These are phyloP conservation scores for Riptortus pedestris DNA, from an alignment of 1,140 invertebrate genomes.

Conservation along the genomic window DNA sequence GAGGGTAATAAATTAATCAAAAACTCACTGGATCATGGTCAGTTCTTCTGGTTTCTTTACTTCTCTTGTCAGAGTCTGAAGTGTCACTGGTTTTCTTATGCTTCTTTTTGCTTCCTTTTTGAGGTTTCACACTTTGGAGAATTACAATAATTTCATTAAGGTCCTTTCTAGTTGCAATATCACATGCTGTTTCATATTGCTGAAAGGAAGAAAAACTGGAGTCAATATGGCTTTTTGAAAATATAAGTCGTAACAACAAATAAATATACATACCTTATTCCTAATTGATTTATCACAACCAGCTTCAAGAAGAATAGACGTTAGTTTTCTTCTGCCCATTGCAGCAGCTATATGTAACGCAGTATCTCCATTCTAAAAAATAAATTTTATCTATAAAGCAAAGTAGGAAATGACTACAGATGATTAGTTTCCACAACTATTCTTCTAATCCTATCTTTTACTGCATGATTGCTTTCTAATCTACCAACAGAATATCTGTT, in stretches of 20 bases:
- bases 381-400: no score
- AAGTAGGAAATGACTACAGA: no score
- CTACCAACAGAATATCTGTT: no score
- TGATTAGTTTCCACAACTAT: no score
- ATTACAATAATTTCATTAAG: slow-evolving; percentile 70
- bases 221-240: background rate
- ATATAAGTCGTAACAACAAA: background rate
- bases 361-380: slow-evolving; percentile 78
- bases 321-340: slow-evolving; percentile 84
- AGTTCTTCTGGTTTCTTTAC: slow-evolving; percentile 22
- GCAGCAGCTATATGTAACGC: slow-evolving; percentile 86
- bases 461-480: no score
- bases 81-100: slow-evolving; percentile 33
- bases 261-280: slow-evolving; percentile 55
- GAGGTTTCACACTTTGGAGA: slow-evolving; percentile 42
- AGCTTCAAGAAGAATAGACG: slow-evolving; percentile 78
- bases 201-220: slow-evolving; percentile 32
- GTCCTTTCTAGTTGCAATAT: slow-evolving; percentile 80
- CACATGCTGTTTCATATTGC: slow-evolving; percentile 80
- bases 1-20: background rate
- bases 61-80: slow-evolving; percentile 25
- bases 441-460: no score
- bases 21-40: slow-evolving; percentile 19
- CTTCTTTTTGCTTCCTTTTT: slow-evolving; percentile 33
- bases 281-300: slow-evolving; percentile 64